A percentile compares a stretch with the other conserved stretches of the same genome.
These are phyloP conservation scores for Sinhomidia bicolor DNA, from an alignment of 2,888 invertebrate species.

Conservation along the genomic window DNA sequence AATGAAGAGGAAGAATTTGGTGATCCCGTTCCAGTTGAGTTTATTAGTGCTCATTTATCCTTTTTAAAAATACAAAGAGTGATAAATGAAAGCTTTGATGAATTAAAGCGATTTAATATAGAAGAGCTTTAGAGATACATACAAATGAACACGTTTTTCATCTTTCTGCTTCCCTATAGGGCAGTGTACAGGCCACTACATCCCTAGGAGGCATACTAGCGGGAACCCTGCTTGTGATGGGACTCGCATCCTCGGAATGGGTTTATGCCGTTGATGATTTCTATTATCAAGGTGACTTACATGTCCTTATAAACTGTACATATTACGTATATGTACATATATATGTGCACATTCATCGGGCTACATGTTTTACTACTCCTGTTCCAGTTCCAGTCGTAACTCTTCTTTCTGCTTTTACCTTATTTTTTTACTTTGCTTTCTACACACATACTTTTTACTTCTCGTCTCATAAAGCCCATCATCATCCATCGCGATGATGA, in stretches of 20 bases:
- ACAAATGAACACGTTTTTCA: neutral
- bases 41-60: neutral
- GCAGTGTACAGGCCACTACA: slow-evolving; percentile 67
- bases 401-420: neutral
- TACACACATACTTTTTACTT: neutral
- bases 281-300: slow-evolving; percentile 75
- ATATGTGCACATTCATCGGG: too few species aligned
- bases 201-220: slow-evolving; percentile 62
- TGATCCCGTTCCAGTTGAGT: slow-evolving; percentile 76
- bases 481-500: too few species aligned
- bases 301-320: neutral
- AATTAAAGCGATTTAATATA: slow-evolving; percentile 10
- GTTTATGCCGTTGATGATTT: slow-evolving; percentile 71
- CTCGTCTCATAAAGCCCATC: slow-evolving; percentile 25
- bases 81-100: neutral
- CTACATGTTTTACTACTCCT: neutral
- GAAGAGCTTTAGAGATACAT: neutral
- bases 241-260: slow-evolving; percentile 76
- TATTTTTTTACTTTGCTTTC: neutral
- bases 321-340: too few species aligned
- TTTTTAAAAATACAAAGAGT: slow-evolving; percentile 18
- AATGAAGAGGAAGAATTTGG: slow-evolving; percentile 76
- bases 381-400: neutral
- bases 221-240: slow-evolving; percentile 71
- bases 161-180: slow-evolving; percentile 15